Percentiles rank a stretch among this genome's conserved stretches.
phyloP scores from a whole-genome alignment of 2,113 vertebrate genomes.

The Neomonachus schauinslandi region DNA sequence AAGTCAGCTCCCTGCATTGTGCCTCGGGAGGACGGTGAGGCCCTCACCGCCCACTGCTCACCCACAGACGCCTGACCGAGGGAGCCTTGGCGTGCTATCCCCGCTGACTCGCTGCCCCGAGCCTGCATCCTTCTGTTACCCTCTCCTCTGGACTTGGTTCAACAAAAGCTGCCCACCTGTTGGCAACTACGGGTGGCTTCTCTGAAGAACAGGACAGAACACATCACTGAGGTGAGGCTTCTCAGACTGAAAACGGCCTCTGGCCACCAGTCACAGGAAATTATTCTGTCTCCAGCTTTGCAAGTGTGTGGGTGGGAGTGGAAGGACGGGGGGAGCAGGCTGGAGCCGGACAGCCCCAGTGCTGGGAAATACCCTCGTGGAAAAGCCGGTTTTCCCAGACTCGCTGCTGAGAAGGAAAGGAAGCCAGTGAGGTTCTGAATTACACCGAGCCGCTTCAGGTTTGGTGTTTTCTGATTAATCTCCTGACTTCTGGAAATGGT shows the following conservation, averaged over 20 bases:
- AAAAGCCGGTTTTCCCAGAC: background rate
- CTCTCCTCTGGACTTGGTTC: background rate
- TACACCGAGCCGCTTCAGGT: background rate
- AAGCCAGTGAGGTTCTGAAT: background rate
- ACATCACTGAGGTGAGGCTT: accelerated
- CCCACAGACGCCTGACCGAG: accelerated
- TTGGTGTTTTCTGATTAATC: background rate
- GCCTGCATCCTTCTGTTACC: accelerated
- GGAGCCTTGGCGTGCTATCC: accelerated
- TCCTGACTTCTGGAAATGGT: background rate
- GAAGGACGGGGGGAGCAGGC: accelerated
- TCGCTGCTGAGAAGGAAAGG: background rate
- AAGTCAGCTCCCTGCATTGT: background rate
- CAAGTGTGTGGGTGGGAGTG: background rate
- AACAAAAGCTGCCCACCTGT: accelerated
- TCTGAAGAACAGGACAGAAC: background rate
- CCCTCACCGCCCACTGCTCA: accelerated
- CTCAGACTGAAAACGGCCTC: accelerated
- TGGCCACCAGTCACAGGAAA: background rate
- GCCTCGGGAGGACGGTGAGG: background rate
- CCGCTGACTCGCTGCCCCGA: accelerated
- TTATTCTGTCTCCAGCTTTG: background rate
- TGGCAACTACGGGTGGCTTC: background rate
- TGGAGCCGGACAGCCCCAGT: background rate
- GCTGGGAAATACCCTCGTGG: background rate